These are phyloP conservation scores for Antheraea pernyi DNA, from an alignment of 1,140 invertebrate species.

Conservation along the genomic window DNA sequence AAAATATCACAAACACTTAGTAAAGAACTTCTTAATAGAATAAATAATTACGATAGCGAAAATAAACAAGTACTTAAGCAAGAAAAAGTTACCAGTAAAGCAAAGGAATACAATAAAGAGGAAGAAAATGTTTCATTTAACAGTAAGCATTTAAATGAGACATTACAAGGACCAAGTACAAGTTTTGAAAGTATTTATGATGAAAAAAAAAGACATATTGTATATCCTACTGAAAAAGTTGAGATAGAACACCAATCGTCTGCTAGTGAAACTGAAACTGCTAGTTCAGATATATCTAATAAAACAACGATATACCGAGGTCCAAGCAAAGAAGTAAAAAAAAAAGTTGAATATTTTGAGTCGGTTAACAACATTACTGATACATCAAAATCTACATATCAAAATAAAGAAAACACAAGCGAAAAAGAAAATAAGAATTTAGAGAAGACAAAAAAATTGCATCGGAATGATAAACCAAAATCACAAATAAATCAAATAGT, in stretches of 20 bases:
- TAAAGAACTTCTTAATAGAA: slow-evolving; percentile 85
- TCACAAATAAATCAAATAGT: slow-evolving; percentile 54
- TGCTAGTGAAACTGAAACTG: slow-evolving; percentile 83
- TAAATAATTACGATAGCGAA: slow-evolving; percentile 76
- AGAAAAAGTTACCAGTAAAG: slow-evolving; percentile 65
- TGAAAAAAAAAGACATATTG: slow-evolving; percentile 42
- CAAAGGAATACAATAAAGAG: slow-evolving; percentile 10
- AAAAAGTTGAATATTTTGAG: slow-evolving; percentile 91
- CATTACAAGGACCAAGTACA: neutral
- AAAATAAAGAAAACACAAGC: slow-evolving; percentile 78
- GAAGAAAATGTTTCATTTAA: neutral
- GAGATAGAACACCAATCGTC: slow-evolving; percentile 60
- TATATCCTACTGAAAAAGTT: slow-evolving; percentile 51
- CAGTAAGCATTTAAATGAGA: neutral
- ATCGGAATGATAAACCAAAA: slow-evolving; percentile 18
- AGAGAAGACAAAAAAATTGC: slow-evolving; percentile 18
- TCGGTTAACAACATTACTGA: slow-evolving; percentile 71
- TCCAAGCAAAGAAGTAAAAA: slow-evolving; percentile 81
- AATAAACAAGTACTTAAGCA: slow-evolving; percentile 52
- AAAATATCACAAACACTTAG: slow-evolving; percentile 85
- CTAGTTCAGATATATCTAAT: slow-evolving; percentile 85
- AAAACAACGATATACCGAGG: slow-evolving; percentile 82
- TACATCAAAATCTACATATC: slow-evolving; percentile 59
- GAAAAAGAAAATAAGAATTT: slow-evolving; percentile 59
- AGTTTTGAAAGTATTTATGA: slow-evolving; percentile 9